Evolutionary conservation across 2,113 vertebrate species (phyloP).

Genomic region (Elachura formosa): DNA sequence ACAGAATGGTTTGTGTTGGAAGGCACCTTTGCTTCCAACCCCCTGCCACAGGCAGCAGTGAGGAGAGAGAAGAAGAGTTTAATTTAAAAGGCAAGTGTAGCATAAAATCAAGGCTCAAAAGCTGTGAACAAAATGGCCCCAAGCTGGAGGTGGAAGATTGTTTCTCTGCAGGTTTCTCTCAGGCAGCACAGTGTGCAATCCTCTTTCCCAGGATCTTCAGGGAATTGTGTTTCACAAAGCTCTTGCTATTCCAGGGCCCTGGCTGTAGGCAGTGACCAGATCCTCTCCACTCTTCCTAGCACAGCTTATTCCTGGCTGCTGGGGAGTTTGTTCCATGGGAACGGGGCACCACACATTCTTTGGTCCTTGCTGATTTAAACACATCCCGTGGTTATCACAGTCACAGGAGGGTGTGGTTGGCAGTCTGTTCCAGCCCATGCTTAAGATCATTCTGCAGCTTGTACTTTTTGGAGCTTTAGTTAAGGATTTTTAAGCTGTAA

Average conservation of each 20-base stretch:
- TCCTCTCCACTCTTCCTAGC: neutral
- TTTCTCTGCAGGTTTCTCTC: neutral
- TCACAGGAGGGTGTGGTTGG: neutral
- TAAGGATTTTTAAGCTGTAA: neutral
- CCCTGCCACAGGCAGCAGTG: neutral
- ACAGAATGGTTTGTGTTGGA: neutral
- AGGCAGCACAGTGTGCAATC: neutral
- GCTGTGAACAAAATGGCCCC: neutral
- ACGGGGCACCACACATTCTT: fast-evolving
- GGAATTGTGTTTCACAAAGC: neutral
- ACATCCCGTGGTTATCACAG: neutral
- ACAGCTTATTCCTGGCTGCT: neutral
- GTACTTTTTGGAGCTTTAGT: neutral
- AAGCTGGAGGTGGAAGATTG: neutral
- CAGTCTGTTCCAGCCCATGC: neutral
- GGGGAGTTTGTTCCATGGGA: neutral
- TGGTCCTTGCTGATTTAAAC: neutral
- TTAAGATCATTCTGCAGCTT: neutral
- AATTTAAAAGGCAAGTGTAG: neutral
- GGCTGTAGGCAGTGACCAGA: neutral
- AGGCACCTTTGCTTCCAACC: neutral
- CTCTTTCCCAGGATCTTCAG: neutral
- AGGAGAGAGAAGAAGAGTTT: neutral
- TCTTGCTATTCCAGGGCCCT: neutral
- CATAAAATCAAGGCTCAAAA: neutral